phyloP scores from a whole-genome alignment of 2,797 vertebrate genomes.

The Sebastes aleutianus region DNA sequence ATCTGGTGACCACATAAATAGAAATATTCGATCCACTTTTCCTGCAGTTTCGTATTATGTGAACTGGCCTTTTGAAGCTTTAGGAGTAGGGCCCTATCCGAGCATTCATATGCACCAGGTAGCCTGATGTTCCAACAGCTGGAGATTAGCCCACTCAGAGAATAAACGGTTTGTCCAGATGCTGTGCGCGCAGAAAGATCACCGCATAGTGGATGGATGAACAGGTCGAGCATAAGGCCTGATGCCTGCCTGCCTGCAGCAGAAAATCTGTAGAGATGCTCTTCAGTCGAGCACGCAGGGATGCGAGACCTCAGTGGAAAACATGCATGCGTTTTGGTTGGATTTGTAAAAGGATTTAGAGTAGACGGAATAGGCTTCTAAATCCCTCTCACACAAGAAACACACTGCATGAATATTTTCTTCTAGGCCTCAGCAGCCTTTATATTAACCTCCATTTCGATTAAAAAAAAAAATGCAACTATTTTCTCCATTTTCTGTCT shows the following conservation, averaged over 20 bases:
- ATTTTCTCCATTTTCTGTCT: constrained; percentile 63
- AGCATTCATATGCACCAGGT: constrained; percentile 15
- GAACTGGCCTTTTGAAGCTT: neutral
- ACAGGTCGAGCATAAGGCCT: constrained; percentile 51
- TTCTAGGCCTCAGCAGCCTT: neutral
- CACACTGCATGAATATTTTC: neutral
- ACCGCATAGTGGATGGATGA: constrained; percentile 41
- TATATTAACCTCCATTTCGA: neutral
- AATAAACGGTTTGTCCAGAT: constrained; percentile 47
- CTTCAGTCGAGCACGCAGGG: neutral
- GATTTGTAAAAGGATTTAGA: neutral
- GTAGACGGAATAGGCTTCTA: neutral
- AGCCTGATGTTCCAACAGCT: constrained; percentile 14
- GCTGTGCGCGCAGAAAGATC: constrained; percentile 31
- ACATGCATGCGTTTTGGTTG: neutral
- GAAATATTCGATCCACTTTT: neutral
- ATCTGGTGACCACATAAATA: neutral
- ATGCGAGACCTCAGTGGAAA: neutral
- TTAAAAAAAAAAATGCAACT: constrained; percentile 25
- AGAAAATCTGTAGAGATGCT: constrained; percentile 17
- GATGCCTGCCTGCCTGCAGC: constrained; percentile 52
- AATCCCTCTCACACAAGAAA: neutral
- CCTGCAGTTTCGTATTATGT: neutral
- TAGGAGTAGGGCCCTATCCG: neutral
- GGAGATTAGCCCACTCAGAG: constrained; percentile 10